phyloP scores from a whole-genome alignment of 2,888 invertebrate genomes.

The Galeruca laticollis region DNA sequence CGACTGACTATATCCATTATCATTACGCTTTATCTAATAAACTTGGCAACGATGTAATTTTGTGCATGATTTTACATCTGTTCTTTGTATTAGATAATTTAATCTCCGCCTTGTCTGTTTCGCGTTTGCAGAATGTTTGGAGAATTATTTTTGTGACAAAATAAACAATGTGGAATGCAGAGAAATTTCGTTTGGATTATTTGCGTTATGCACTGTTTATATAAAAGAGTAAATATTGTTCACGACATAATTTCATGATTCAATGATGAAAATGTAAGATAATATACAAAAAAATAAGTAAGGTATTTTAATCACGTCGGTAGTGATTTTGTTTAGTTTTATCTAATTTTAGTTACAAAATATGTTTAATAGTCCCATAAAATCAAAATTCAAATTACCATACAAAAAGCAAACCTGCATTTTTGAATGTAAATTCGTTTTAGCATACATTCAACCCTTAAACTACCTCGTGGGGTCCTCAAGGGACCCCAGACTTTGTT shows the following conservation, averaged over 20 bases:
- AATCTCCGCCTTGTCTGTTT: constrained; percentile 8
- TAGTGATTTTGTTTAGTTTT: neutral
- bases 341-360: neutral
- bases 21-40: neutral
- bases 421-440: too few relatives aligned
- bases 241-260: neutral
- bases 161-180: constrained; percentile 14
- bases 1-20: too few relatives aligned
- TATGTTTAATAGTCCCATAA: too few relatives aligned
- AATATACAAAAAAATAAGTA: neutral
- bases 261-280: neutral
- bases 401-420: too few relatives aligned
- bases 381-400: too few relatives aligned
- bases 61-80: constrained; percentile 16
- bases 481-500: too few relatives aligned
- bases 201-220: neutral
- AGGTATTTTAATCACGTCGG: too few relatives aligned
- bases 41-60: constrained; percentile 6
- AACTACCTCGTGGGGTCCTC: too few relatives aligned
- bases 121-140: constrained; percentile 12
- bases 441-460: too few relatives aligned
- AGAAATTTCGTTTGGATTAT: neutral
- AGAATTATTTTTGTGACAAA: constrained; percentile 17
- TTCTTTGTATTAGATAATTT: constrained; percentile 19
- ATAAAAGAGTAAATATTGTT: neutral